Percentiles rank a stretch among this genome's conserved stretches.
These are phyloP conservation scores for Thecocarcelia acutangulata DNA, from an alignment of 2,888 invertebrate species.

Conservation along the genomic window DNA sequence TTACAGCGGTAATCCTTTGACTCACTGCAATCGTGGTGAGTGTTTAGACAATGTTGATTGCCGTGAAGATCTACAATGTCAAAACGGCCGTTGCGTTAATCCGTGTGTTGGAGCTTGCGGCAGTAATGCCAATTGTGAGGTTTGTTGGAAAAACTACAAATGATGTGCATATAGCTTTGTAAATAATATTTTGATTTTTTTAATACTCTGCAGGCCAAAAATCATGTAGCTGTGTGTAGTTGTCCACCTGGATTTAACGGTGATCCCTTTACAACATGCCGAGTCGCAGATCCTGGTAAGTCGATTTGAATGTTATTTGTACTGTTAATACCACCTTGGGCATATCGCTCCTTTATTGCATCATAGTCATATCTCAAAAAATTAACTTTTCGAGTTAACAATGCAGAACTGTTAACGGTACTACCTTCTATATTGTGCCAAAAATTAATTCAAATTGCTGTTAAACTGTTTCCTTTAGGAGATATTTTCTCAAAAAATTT, in stretches of 20 bases:
- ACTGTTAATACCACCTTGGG: too few relatives aligned
- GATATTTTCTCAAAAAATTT: too few relatives aligned
- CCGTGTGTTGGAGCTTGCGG: constrained; percentile 91
- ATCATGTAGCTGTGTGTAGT: constrained; percentile 89
- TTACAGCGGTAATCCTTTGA: constrained; percentile 90
- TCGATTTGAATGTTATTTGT: neutral
- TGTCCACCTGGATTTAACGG: constrained; percentile 91
- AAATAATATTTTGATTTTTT: neutral
- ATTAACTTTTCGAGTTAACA: too few relatives aligned
- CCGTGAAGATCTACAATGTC: constrained; percentile 86
- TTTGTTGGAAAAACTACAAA: constrained; percentile 76
- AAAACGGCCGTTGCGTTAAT: constrained; percentile 89
- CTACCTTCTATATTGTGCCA: too few relatives aligned
- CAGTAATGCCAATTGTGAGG: constrained; percentile 88
- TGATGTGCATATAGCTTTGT: neutral
- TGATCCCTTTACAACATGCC: constrained; percentile 88
- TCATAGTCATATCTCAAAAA: too few relatives aligned
- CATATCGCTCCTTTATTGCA: too few relatives aligned
- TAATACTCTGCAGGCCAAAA: constrained; percentile 82
- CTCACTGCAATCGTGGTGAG: constrained; percentile 88
- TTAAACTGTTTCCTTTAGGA: too few relatives aligned
- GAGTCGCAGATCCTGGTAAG: constrained; percentile 88
- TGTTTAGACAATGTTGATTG: constrained; percentile 91
- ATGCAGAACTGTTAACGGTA: too few relatives aligned
- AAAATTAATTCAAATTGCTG: too few relatives aligned